Conservation (phyloP, 2,113 vertebrate species). For the Gambusia holbrooki region DNA sequence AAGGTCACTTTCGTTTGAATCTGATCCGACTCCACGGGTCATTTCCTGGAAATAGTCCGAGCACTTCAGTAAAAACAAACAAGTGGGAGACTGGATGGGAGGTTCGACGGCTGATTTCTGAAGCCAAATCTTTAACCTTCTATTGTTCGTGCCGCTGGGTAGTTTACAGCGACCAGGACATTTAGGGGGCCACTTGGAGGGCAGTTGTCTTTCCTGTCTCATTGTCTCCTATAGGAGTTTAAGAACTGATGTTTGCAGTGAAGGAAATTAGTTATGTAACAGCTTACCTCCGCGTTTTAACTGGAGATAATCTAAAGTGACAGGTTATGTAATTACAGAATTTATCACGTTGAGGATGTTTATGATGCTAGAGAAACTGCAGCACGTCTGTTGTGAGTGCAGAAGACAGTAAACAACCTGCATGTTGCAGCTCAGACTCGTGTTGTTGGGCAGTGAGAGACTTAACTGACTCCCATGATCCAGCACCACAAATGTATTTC, state of each 20-base stretch:
- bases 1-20: constrained; percentile 67
- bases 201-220: constrained; percentile 12
- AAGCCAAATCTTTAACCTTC: constrained; percentile 61
- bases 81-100: constrained; percentile 61
- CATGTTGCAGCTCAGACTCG: constrained; percentile 21
- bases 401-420: constrained; percentile 9
- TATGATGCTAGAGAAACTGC: background rate
- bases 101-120: constrained; percentile 57
- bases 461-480: constrained; percentile 35
- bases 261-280: constrained; percentile 1
- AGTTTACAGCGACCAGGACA: constrained; percentile 63
- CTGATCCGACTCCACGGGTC: constrained; percentile 64
- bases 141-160: constrained; percentile 69
- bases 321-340: constrained; percentile 6
- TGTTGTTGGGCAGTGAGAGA: constrained; percentile 30
- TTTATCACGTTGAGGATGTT: constrained; percentile 8
- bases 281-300: background rate
- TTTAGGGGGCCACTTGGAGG: constrained; percentile 30
- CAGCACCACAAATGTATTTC: constrained; percentile 49
- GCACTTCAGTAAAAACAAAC: constrained; percentile 73
- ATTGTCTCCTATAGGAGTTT: constrained; percentile 7
- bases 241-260: background rate
- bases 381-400: background rate
- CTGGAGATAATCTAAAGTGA: constrained; percentile 2
- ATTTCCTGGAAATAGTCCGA: constrained; percentile 79